Evolutionary conservation across 2,888 invertebrate genomes (phyloP), one percentile per base, ranked within the genome.

Genomic region (Andricus curvator): DNA sequence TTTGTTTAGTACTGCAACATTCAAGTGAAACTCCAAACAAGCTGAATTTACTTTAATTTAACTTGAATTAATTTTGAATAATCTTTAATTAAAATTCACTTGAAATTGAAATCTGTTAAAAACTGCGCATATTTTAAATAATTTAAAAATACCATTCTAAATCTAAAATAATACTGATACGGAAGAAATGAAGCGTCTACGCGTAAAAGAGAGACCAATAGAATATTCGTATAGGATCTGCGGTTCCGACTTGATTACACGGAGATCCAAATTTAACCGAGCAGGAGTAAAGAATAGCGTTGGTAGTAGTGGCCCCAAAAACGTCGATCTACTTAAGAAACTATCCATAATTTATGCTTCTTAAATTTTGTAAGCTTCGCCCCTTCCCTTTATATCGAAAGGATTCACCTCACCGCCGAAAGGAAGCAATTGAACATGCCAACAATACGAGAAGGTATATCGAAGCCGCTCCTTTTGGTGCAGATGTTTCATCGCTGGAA

Each of bases 331-430:
- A 56, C 74, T 20, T 51, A 51, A 70, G 15, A 70, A 56, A 74
- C 70, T 51, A 74, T 74, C 56, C 33, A 74, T 74, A 74, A 74
- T 74, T 74, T 74, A 74, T 74, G 74, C 51, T 74, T 15, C 74
- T 74, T 56, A 56, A 74, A 74, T 74, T 74, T 74, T 56, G 56
- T 74, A 56, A 74, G 74, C 74, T 56, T 74, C 51, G 29, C 51
- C 51, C 29, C 70, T 70, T 51, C n/a, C 70, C 13, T 29, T 22
- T 51, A 29, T 48, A 20, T 51, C 29, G 8, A 51, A 51, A 70
- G 51, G 48, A 51, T 70, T 70, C 20, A 56, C 20, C 56, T 74
- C n/a, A 74, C 33, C 20, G 20, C n/a, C 33, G 74, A 74, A 51
- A 56, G 74, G 56, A 74, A 74, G 74, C 74, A 74, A 56, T 74